These are phyloP conservation scores for Pteropus rufus DNA, from an alignment of 2,797 vertebrate species.

Conservation along the genomic window DNA sequence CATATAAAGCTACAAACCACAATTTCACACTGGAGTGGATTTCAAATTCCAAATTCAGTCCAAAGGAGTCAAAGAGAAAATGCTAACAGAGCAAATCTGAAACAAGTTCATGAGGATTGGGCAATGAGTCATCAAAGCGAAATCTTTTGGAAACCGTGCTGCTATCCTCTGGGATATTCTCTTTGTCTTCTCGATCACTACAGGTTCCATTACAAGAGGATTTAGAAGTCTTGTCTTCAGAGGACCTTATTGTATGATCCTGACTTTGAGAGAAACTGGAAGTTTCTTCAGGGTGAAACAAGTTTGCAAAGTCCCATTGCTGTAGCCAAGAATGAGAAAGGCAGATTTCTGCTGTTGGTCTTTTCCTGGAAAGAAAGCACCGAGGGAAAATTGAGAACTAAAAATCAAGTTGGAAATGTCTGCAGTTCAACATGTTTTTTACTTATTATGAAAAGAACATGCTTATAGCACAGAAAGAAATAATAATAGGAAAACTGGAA, in stretches of 20 bases:
- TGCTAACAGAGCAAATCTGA: constrained; percentile 81
- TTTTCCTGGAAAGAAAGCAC: constrained; percentile 84
- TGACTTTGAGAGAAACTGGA: constrained; percentile 66
- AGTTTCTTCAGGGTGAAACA: constrained; percentile 80
- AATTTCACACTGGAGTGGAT: constrained; percentile 59
- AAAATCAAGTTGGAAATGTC: background rate
- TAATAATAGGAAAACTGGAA: background rate
- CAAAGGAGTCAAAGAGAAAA: constrained; percentile 45
- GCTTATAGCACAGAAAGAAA: background rate
- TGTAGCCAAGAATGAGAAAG: constrained; percentile 94
- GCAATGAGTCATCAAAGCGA: constrained; percentile 87
- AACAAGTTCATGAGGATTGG: constrained; percentile 79
- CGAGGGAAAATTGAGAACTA: background rate
- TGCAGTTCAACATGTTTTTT: background rate
- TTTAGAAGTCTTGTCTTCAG: constrained; percentile 86
- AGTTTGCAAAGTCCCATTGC: constrained; percentile 82
- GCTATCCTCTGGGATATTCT: constrained; percentile 91
- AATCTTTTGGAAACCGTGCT: constrained; percentile 88
- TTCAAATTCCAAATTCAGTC: constrained; percentile 62
- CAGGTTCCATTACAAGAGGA: constrained; percentile 82
- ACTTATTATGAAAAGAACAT: background rate
- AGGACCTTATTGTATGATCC: constrained; percentile 70
- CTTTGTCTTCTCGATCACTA: constrained; percentile 91
- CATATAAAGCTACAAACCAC: constrained; percentile 63
- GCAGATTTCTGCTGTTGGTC: constrained; percentile 92